These are phyloP conservation scores for Drosophila serrata DNA, from an alignment of 1,140 invertebrate genomes.

Conservation along the genomic window DNA sequence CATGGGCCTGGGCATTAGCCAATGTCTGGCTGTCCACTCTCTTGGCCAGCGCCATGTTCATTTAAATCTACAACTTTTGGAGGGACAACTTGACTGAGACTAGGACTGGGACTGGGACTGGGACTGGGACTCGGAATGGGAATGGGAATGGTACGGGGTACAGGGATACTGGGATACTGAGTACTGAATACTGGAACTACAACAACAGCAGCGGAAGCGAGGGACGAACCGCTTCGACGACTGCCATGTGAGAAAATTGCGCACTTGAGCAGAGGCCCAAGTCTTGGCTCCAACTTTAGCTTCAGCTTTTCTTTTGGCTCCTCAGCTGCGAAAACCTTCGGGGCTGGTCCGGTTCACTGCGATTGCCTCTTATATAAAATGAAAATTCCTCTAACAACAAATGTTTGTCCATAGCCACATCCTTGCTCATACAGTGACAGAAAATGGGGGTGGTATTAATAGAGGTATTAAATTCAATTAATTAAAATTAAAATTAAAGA, in stretches of 20 bases:
- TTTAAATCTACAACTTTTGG: conserved; percentile 83
- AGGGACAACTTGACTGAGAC: conserved; percentile 79
- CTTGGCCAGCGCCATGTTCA: conserved; percentile 72
- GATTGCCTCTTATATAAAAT: conserved; percentile 67
- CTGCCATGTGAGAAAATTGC: conserved; percentile 80
- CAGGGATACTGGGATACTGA: background rate
- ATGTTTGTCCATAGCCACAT: conserved; percentile 53
- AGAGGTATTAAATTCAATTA: background rate
- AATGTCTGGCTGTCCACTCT: conserved; percentile 53
- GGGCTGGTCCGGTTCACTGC: conserved; percentile 62
- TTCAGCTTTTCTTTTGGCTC: conserved; percentile 17
- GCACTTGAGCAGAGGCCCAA: conserved; percentile 55
- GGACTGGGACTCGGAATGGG: conserved; percentile 33
- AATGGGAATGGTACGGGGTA: conserved; percentile 5
- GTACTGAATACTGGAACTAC: conserved; percentile 7
- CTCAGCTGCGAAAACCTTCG: conserved; percentile 60
- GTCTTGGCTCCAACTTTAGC: background rate
- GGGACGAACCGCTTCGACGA: conserved; percentile 9
- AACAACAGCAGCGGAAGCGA: conserved; percentile 22
- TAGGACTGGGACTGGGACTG: conserved; percentile 25
- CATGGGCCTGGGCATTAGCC: conserved; percentile 75
- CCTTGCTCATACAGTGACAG: conserved; percentile 19
- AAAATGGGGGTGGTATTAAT: background rate
- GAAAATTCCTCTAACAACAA: conserved; percentile 63
- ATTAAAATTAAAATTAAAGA: background rate